These are phyloP conservation scores for Tragulus kanchil DNA, from an alignment of 2,113 vertebrate genomes.

Conservation along the genomic window DNA sequence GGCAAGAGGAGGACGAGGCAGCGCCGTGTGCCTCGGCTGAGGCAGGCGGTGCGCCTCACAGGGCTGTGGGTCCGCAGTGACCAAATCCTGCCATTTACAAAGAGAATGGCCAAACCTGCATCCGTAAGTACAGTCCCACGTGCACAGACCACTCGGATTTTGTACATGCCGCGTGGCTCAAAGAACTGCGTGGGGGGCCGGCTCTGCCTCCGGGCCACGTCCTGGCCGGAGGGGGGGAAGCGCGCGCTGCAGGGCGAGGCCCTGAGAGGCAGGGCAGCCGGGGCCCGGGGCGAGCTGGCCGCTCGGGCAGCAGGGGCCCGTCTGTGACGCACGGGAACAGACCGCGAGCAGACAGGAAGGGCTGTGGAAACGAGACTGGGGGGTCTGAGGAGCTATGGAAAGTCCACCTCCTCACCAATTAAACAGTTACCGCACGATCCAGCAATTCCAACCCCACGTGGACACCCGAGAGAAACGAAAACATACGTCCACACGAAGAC, in stretches of 20 bases:
- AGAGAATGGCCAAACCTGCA: not conserved
- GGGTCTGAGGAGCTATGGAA: not conserved
- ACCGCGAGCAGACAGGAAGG: not conserved
- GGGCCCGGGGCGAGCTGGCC: accelerated
- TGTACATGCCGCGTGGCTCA: not conserved
- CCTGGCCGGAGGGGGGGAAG: too few species aligned
- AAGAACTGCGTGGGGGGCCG: not conserved
- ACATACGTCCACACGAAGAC: accelerated
- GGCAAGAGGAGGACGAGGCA: not conserved
- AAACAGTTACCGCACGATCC: not conserved
- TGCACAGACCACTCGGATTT: not conserved
- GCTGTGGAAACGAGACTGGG: not conserved
- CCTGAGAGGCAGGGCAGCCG: accelerated
- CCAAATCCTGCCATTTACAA: not conserved
- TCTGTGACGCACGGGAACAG: not conserved
- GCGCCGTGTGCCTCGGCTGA: not conserved
- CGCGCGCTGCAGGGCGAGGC: accelerated
- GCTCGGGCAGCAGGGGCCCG: not conserved
- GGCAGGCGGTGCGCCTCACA: not conserved
- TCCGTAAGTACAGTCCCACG: not conserved
- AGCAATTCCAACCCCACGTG: not conserved
- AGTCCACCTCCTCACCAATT: not conserved
- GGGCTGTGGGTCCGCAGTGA: not conserved
- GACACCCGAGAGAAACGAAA: not conserved
- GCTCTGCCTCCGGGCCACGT: not conserved